Evolutionary conservation across 1,140 invertebrate species (phyloP), one percentile per base, ranked within the genome.

Genomic region (Scaptomyza graminum): DNA sequence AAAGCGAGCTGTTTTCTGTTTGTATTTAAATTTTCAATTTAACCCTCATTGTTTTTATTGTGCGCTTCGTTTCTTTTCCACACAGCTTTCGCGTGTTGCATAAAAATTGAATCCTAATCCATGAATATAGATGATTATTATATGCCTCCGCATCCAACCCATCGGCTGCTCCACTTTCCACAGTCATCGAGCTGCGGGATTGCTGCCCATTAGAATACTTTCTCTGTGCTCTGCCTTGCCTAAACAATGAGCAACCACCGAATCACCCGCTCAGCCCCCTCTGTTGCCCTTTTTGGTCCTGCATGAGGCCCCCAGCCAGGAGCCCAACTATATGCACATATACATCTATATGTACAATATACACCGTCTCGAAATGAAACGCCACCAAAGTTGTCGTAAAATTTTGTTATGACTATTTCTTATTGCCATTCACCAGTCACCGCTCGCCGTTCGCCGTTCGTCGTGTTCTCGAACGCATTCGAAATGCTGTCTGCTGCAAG

Each of bases 41-140:
- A 90, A 90, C 87, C 79, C 80, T 76, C 80, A 73, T 90, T 84
- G 75, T 72, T 69, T 66, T 74, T 65, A 60, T 49, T 52, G 66
- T n/a, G 13, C 9, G 56, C 59, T 56, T n/a, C 15, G 47, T 57
- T 63, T 62, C 63, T 63, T 62, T 69, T 68, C 66, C 56, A 34
- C 39, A 41, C 37, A 47, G 67, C 74, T 74, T 67, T 73, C 60
- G 74, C 71, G 70, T 75, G 79, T 77, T 72, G 84, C 81, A 77
- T 87, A 90, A 91, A 91, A 91, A 91, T 91, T 91, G 90, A 91
- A 91, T 90, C 90, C 90, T 90, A 91, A 91, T 91, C 90, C 90
- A 91, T 91, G 90, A 91, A 91, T 91, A 91, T 91, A 91, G 90
- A 91, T 91, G 90, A 91, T 90, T 90, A 91, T 91, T 91, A 91